Percentiles rank a stretch among this genome's conserved stretches.
phyloP scores from a whole-genome alignment of 2,888 invertebrate genomes.

The Metopia argyrocephala region DNA sequence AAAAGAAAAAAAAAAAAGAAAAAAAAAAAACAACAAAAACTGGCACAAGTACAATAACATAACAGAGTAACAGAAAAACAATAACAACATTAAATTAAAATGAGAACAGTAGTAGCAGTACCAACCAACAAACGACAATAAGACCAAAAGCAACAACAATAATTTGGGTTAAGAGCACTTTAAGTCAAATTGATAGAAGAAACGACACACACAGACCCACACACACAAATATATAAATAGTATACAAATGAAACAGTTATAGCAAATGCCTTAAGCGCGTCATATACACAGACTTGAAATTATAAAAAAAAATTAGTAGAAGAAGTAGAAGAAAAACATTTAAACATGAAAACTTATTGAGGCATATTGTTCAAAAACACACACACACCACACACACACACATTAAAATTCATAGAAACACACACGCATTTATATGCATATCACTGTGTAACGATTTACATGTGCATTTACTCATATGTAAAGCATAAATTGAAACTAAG shows the following conservation, averaged over 20 bases:
- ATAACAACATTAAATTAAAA: slow-evolving; percentile 22
- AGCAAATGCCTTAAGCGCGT: background rate
- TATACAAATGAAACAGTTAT: background rate
- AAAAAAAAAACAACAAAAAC: background rate
- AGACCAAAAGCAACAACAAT: slow-evolving; percentile 45
- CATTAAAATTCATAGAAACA: too few species aligned
- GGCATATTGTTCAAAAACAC: too few species aligned
- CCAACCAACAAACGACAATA: slow-evolving; percentile 40
- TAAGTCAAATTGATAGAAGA: slow-evolving; percentile 54
- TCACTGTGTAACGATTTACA: too few species aligned
- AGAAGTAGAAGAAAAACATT: too few species aligned
- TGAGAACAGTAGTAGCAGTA: slow-evolving; percentile 38
- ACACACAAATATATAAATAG: background rate
- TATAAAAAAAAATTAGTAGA: too few species aligned
- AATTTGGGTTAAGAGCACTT: slow-evolving; percentile 63
- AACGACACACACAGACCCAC: background rate
- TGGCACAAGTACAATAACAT: slow-evolving; percentile 10
- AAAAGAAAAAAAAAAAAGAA: slow-evolving; percentile 1
- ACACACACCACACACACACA: too few species aligned
- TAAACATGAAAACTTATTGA: too few species aligned
- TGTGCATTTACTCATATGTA: too few species aligned
- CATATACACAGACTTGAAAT: too few species aligned
- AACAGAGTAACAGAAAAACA: slow-evolving; percentile 15
- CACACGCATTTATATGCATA: too few species aligned
- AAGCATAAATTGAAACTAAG: too few species aligned